Evolutionary conservation across 2,113 vertebrate genomes (phyloP).

Genomic region (Meles meles): DNA sequence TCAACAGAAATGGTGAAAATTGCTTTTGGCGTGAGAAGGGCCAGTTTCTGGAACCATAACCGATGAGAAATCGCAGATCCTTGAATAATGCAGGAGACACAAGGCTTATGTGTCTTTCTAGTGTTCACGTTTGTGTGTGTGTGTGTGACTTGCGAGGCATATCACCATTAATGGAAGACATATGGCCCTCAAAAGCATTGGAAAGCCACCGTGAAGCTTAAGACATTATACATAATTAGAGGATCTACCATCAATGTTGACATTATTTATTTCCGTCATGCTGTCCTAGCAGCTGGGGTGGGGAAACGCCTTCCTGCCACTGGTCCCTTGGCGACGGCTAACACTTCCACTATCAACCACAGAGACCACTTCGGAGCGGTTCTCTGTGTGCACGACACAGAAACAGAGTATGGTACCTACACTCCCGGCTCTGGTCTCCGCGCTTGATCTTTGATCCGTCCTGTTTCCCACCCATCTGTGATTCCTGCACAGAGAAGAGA

Average conservation of each 20-base stretch:
- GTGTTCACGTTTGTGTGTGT: fast-evolving
- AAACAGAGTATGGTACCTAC: fast-evolving
- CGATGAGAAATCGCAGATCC: background rate
- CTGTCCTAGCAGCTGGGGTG: background rate
- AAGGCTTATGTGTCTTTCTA: background rate
- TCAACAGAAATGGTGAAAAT: background rate
- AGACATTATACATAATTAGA: background rate
- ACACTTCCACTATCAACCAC: background rate
- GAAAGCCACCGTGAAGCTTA: background rate
- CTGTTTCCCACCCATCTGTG: background rate
- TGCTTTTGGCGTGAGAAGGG: background rate
- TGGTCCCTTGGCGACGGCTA: fast-evolving
- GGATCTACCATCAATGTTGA: background rate
- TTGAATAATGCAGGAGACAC: fast-evolving
- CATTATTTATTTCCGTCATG: background rate
- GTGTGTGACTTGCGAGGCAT: background rate
- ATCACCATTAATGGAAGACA: fast-evolving
- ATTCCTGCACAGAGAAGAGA: no score
- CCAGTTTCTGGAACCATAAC: no score
- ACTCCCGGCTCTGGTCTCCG: background rate
- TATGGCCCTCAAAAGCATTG: background rate
- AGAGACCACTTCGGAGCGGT: fast-evolving
- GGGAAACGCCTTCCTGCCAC: fast-evolving
- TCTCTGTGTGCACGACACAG: fast-evolving
- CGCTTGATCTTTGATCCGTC: fast-evolving